phyloP scores from a whole-genome alignment of 2,113 vertebrate species.

The Athene noctua region DNA sequence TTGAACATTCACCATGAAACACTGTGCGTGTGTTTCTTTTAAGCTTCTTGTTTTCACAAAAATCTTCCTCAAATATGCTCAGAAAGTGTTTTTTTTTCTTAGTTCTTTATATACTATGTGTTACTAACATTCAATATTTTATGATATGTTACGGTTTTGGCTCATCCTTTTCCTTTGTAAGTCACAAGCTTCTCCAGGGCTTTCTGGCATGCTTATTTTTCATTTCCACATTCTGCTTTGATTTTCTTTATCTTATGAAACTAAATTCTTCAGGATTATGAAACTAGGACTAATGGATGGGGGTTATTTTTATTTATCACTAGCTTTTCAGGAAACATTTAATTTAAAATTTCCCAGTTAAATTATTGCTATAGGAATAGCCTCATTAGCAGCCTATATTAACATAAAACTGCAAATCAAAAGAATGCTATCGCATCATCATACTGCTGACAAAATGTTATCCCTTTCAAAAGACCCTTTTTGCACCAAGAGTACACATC shows the following conservation, averaged over 20 bases:
- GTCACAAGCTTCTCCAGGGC: background rate
- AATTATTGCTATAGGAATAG: background rate
- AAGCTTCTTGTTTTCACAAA: background rate
- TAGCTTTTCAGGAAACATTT: background rate
- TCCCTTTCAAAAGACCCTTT: background rate
- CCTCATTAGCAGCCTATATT: background rate
- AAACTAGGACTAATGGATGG: background rate
- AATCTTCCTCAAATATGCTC: background rate
- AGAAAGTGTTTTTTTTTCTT: background rate
- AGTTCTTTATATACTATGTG: background rate
- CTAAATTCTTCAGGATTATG: background rate
- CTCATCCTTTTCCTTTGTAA: background rate
- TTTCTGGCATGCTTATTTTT: background rate
- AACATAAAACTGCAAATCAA: background rate
- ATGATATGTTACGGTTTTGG: background rate
- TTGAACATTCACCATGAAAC: background rate
- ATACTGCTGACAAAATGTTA: accelerated
- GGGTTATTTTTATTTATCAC: background rate
- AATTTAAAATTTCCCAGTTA: background rate
- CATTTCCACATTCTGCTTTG: background rate
- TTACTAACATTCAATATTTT: background rate
- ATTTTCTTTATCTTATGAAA: background rate
- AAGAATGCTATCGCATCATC: background rate
- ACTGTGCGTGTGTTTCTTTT: background rate
- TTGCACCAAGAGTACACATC: background rate